These are phyloP conservation scores for Sorex maritimensis DNA, from an alignment of 2,797 vertebrate genomes.

Conservation along the genomic window DNA sequence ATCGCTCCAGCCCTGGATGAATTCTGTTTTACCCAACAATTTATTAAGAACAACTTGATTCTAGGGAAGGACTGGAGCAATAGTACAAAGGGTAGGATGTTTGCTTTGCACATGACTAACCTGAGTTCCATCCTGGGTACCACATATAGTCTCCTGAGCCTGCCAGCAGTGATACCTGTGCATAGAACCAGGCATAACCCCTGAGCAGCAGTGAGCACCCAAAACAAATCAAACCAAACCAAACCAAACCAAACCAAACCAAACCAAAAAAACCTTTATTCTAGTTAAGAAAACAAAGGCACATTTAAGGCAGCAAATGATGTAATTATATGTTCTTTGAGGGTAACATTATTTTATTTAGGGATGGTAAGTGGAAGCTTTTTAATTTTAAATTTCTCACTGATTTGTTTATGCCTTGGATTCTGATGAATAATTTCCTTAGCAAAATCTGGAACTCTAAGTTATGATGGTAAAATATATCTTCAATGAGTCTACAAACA, in stretches of 20 bases:
- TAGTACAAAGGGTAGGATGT: no score
- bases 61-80: no score
- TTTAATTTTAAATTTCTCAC: not conserved
- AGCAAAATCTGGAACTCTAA: not conserved
- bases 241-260: no score
- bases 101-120: no score
- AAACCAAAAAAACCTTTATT: not conserved
- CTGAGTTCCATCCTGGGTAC: no score
- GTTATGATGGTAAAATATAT: not conserved
- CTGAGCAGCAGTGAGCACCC: no score
- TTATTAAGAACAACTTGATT: not conserved
- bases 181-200: no score
- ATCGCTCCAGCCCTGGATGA: no score
- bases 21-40: not conserved
- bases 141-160: no score
- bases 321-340: not conserved
- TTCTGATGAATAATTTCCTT: not conserved
- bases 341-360: not conserved
- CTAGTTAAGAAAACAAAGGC: constrained; percentile 28
- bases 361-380: not conserved
- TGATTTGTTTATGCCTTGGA: not conserved
- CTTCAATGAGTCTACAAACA: not conserved
- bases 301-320: not conserved
- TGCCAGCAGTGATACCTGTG: no score
- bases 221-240: no score